Base-by-base conservation (phyloP, 2,113 vertebrate species). In the Eclectus roratus region DNA sequence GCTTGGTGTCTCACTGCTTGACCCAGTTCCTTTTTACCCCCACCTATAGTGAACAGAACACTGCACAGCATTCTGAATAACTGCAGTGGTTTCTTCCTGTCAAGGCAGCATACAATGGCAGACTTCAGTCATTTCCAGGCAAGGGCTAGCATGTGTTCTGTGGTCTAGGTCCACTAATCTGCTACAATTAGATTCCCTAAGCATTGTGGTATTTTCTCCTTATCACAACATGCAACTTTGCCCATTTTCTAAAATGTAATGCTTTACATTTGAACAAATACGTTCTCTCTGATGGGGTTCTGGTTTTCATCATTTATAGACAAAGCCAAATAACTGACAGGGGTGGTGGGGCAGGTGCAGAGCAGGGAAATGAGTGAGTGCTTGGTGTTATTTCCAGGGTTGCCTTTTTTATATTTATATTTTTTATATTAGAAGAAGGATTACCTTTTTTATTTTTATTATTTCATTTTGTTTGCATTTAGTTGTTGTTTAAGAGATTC, bases 1-100 rank as follows among this genome's bases (percentile, higher is more conserved):
- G 1, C 17, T 50, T 17, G 31, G 8, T 17, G 23, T 31, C 24
- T 2, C 0, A 0, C 31, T 77, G 37, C 73, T 49, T 64, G 50
- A 58, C 28, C 73, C 23, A 12, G 33, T 69, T 47, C 29, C 35
- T 39, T 46, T 73, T 39, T 29, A 37, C 27, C n/a, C 5, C 24
- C 12, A 4, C 31, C 17, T 37, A 0, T 0, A 31, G 47, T 5
- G 63, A 81, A 50, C 50, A 63, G n/a, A 53, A 74, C 5, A 4
- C 44, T 37, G 31, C 64, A 15, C 20, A 17, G 12, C 28, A 13
- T 56, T 71, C 41, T 43, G 63, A 61, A 17, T 3, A 20, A 27
- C 53, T 72, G 58, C 64, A 28, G 49, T 44, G 66, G 24, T 69
- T 93, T 88, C 39, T 53, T 82, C 23, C 64, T n/a, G 7, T 19